These are phyloP conservation scores for Melanotaenia duboulayi DNA, from an alignment of 2,113 vertebrate species.

Conservation along the genomic window DNA sequence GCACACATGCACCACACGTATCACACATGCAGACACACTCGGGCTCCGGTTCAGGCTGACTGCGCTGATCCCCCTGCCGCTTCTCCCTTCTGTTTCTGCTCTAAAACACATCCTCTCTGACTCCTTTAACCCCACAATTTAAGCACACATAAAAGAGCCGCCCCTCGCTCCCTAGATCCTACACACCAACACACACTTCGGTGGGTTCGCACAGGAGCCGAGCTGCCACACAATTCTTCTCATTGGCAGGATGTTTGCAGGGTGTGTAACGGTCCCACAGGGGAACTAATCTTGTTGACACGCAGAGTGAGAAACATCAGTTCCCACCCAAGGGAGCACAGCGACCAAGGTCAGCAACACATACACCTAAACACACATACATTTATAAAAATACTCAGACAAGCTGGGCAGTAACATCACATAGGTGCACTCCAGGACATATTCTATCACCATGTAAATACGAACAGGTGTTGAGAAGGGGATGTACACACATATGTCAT, in stretches of 20 bases:
- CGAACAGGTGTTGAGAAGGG: neutral
- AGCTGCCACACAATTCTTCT: conserved; percentile 58
- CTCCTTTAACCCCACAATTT: conserved; percentile 53
- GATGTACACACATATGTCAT: no score
- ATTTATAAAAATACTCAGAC: conserved; percentile 16
- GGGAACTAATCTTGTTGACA: conserved; percentile 76
- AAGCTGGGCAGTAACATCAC: conserved; percentile 15
- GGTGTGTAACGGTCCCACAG: conserved; percentile 64
- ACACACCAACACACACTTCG: conserved; percentile 19
- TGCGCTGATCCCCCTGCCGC: conserved; percentile 69
- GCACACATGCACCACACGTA: conserved; percentile 29
- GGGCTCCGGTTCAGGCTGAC: conserved; percentile 57
- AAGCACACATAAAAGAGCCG: conserved; percentile 9
- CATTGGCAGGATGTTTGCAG: conserved; percentile 61
- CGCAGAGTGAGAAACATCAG: conserved; percentile 73
- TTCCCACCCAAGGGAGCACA: conserved; percentile 37
- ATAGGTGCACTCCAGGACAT: neutral
- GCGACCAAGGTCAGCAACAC: conserved; percentile 54
- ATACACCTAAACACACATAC: conserved; percentile 25
- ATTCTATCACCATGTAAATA: conserved; percentile 9
- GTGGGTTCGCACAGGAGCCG: conserved; percentile 42
- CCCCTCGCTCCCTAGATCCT: neutral
- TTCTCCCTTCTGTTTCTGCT: conserved; percentile 75
- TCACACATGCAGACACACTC: conserved; percentile 47
- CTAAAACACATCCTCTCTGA: conserved; percentile 65